Conservation (phyloP, 2,113 vertebrate genomes). For the Pica pica region DNA sequence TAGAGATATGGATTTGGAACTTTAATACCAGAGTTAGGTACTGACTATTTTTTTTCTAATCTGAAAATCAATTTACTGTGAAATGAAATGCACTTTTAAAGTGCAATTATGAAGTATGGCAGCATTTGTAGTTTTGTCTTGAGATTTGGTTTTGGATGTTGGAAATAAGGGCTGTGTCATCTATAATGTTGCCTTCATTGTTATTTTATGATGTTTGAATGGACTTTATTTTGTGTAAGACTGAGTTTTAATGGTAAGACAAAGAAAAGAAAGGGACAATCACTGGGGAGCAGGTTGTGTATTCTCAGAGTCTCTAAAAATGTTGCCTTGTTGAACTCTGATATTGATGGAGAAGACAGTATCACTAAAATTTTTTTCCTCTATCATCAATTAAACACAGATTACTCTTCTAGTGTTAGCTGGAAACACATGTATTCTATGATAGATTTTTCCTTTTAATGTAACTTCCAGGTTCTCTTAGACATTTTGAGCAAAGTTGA, state of each 20-base stretch:
- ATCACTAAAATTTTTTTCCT: background rate
- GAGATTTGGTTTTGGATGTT: background rate
- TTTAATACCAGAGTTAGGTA: background rate
- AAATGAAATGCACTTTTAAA: background rate
- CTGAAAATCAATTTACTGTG: background rate
- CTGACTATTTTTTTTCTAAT: background rate
- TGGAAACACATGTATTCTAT: background rate
- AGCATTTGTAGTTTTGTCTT: background rate
- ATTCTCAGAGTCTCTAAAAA: background rate
- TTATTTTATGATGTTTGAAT: background rate
- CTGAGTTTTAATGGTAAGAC: background rate
- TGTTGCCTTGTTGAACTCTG: background rate
- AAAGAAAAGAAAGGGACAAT: background rate
- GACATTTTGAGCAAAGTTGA: background rate
- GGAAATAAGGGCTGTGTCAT: background rate
- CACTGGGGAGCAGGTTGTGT: background rate
- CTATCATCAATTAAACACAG: background rate
- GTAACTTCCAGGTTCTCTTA: background rate
- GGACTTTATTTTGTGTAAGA: background rate
- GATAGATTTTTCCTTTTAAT: background rate
- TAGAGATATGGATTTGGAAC: background rate
- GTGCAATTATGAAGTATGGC: background rate
- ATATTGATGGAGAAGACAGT: background rate
- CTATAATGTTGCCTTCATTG: background rate
- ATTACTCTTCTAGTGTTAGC: background rate